These are phyloP conservation scores for Cyprinus carpio DNA, from an alignment of 2,113 vertebrate genomes.

Conservation along the genomic window DNA sequence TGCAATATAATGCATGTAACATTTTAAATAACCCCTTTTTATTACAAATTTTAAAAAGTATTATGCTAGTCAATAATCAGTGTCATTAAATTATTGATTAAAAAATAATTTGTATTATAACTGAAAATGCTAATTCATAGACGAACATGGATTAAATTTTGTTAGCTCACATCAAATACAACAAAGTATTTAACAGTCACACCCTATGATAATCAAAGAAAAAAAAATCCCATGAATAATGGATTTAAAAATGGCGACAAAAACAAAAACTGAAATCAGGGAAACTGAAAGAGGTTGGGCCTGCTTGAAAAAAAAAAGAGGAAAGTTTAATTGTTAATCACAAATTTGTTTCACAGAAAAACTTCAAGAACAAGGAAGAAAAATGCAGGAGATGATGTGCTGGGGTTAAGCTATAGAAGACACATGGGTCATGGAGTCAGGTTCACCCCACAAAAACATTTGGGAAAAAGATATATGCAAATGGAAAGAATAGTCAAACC, in stretches of 20 bases:
- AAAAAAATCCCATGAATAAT: not conserved
- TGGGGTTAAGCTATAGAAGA: not conserved
- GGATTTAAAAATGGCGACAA: not conserved
- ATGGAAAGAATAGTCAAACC: conserved; percentile 26
- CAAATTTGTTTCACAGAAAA: not conserved
- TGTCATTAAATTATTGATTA: not conserved
- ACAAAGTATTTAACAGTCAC: not conserved
- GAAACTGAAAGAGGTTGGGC: not conserved
- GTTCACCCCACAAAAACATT: conserved; percentile 33
- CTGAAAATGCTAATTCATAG: not conserved
- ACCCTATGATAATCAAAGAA: not conserved
- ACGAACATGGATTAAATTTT: not conserved
- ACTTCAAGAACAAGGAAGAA: not conserved
- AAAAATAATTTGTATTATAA: not conserved
- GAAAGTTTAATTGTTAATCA: conserved; percentile 13
- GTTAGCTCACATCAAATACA: conserved; percentile 34
- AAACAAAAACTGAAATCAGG: not conserved
- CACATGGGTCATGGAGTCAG: conserved; percentile 6
- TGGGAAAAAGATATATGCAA: conserved; percentile 33
- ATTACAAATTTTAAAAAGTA: not conserved
- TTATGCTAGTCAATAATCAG: not conserved
- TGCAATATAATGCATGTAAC: not conserved
- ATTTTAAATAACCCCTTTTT: not conserved
- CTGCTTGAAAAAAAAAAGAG: not conserved
- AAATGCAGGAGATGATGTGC: conserved; percentile 23